Evolutionary conservation across 2,797 vertebrate genomes (phyloP).

Genomic region (Sorex maritimensis): DNA sequence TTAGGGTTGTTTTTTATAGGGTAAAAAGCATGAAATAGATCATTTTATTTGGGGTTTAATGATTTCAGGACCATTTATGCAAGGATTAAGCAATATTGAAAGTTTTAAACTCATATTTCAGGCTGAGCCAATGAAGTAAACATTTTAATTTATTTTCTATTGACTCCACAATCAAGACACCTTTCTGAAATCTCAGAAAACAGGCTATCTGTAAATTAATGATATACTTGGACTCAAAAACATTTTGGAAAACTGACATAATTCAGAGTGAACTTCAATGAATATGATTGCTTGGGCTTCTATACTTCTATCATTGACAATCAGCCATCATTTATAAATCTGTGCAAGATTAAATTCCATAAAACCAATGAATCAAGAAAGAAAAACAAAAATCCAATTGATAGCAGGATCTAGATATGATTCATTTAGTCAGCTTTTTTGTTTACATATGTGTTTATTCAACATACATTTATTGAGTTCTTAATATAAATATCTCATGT

Average conservation of each 20-base stretch:
- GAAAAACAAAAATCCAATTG: conserved; percentile 10
- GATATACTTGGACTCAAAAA: conserved; percentile 51
- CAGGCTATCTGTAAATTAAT: neutral
- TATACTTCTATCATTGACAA: neutral
- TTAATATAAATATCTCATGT: neutral
- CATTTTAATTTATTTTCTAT: conserved; percentile 12
- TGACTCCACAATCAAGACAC: neutral
- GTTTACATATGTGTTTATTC: conserved; percentile 48
- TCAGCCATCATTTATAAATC: neutral
- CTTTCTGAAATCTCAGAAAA: conserved; percentile 31
- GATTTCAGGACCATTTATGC: conserved; percentile 9
- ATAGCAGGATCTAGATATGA: neutral
- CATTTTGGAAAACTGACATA: conserved; percentile 5
- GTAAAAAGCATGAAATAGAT: neutral
- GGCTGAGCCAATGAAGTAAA: conserved; percentile 12
- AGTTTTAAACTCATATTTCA: conserved; percentile 48
- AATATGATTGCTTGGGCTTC: neutral
- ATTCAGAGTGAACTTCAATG: neutral
- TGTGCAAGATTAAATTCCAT: neutral
- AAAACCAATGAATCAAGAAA: conserved; percentile 26
- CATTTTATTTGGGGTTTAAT: neutral
- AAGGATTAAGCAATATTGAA: conserved; percentile 18
- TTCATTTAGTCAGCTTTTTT: conserved; percentile 13
- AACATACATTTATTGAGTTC: neutral
- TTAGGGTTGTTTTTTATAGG: neutral